Conservation (phyloP, 1,140 invertebrate species). For the Camponotus pennsylvanicus region DNA sequence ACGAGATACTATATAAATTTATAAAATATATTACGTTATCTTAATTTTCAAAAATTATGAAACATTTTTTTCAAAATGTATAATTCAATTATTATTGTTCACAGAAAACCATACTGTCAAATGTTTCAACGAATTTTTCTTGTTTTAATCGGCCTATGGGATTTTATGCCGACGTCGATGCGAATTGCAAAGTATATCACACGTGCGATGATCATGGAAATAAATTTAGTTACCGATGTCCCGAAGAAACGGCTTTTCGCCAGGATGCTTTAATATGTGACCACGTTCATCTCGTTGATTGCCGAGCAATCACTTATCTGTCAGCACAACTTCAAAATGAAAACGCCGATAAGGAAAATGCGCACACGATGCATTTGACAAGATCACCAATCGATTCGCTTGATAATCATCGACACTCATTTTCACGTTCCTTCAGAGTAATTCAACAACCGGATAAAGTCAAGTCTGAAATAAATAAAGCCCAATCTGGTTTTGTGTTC, state of each 20-base stretch:
- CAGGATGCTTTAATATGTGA: conserved; percentile 86
- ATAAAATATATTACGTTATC: not conserved
- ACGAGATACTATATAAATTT: not conserved
- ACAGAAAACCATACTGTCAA: conserved; percentile 29
- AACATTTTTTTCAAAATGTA: not conserved
- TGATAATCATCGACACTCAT: conserved; percentile 29
- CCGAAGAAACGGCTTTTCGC: conserved; percentile 86
- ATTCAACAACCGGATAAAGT: conserved; percentile 47
- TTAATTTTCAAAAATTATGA: not conserved
- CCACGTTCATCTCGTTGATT: conserved; percentile 86
- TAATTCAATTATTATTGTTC: not conserved
- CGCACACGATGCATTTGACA: not conserved
- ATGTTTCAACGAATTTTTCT: conserved; percentile 77
- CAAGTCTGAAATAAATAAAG: conserved; percentile 25
- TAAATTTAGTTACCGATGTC: conserved; percentile 86
- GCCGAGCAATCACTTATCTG: conserved; percentile 66
- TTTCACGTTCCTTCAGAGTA: conserved; percentile 70
- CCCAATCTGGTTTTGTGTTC: conserved; percentile 72
- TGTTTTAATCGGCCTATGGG: conserved; percentile 83
- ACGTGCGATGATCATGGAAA: conserved; percentile 85
- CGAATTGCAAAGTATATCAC: conserved; percentile 85
- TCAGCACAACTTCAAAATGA: conserved; percentile 13
- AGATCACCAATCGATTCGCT: not conserved
- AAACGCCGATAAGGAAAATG: not conserved
- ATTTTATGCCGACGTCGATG: conserved; percentile 86